Evolutionary conservation across 1,140 invertebrate genomes (phyloP), one percentile per base, ranked within the genome.

Genomic region (Pollicipes pollicipes): DNA sequence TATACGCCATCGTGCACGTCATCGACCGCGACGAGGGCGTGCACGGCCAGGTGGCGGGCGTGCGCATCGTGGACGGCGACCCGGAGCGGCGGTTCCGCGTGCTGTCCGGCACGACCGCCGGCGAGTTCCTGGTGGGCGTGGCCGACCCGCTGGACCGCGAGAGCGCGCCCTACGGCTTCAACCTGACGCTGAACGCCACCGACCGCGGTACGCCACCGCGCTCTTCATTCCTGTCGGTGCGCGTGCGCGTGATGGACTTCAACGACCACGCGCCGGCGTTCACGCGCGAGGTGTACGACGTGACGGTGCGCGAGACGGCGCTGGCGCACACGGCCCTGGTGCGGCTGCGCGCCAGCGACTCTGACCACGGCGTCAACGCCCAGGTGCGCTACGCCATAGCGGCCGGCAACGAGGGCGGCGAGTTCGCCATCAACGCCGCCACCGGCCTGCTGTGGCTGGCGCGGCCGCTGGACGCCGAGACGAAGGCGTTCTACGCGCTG

Each of bases 1-100:
- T 93, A 70, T 96, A 94, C 78, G 94, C 93, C 0, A 93, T 97
- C 64, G 86, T 97, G 1, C 85, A 85, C 28, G 90, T 95, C 0
- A 83, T 84, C 24, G 94, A 97, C 77, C 82, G 84, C 27, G 95
- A 98, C 79, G 80, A 81, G 37, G 93, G 93, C 0, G 81, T 86
- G 4, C 90, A 93, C 78, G 95, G 94, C 0, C 82, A 90, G 75
- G 90, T 97, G 35, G 85, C 85, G 21, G 84, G 82, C 66, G 81
- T 97, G n/a, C 88, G 91, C 74, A 95, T 97, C 71, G 85, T 92
- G 8, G 88, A 89, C 68, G 93, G 92, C 0, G 92, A 95, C 79
- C 87, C 90, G 0, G 87, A 93, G 75, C 89, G 90, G 0, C 87
- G 93, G 79, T 95, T 95, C 78, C 83, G 88, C 26, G 85, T 96